These are phyloP conservation scores for Gnathochromis pfefferi DNA, from an alignment of 2,113 vertebrate species.

Conservation along the genomic window DNA sequence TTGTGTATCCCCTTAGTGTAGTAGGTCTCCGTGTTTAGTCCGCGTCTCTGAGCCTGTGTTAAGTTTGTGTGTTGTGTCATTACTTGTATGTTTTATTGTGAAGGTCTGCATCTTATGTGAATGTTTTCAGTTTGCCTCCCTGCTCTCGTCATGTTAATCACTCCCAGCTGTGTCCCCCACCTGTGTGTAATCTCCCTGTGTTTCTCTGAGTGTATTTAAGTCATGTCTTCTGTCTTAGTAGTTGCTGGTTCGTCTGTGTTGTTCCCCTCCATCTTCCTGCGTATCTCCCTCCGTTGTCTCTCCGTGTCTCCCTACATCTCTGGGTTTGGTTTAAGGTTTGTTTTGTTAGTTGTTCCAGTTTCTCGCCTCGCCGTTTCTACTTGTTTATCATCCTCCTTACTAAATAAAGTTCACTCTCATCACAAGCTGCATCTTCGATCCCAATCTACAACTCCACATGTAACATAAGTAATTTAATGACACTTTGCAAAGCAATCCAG, in stretches of 20 bases:
- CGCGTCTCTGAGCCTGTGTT: not conserved
- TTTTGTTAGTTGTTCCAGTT: not conserved
- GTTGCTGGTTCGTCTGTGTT: not conserved
- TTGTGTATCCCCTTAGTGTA: not conserved
- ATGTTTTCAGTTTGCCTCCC: not conserved
- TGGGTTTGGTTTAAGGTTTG: not conserved
- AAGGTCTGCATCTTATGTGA: not conserved
- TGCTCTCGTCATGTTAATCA: fast-evolving
- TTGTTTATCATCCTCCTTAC: not conserved
- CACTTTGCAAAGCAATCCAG: not conserved
- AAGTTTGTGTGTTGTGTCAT: not conserved
- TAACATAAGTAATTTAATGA: not conserved
- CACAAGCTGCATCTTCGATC: not conserved
- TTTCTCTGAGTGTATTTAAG: not conserved
- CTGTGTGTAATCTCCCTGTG: not conserved
- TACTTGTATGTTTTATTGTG: not conserved
- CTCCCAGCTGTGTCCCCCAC: not conserved
- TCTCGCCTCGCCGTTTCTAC: fast-evolving
- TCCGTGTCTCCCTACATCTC: not conserved
- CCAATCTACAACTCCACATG: not conserved
- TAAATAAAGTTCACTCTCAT: not conserved
- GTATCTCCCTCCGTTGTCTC: not conserved
- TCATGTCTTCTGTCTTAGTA: not conserved
- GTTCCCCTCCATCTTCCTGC: not conserved
- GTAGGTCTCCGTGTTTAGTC: not conserved